Evolutionary conservation across 92 coral and sea anemone genomes (phyloP).

Genomic region (Epizoanthus fatuus): DNA sequence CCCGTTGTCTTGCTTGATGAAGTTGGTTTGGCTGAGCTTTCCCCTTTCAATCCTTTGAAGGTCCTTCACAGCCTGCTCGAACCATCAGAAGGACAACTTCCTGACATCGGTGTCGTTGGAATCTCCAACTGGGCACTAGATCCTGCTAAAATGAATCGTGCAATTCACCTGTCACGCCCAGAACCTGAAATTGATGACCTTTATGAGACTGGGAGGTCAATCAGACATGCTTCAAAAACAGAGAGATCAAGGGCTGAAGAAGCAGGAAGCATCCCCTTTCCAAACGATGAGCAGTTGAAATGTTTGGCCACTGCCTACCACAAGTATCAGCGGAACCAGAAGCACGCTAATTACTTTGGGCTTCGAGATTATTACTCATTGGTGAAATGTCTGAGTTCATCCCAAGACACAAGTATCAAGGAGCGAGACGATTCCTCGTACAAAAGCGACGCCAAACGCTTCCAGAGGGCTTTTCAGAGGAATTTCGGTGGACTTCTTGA

Average conservation of each 20-base stretch:
- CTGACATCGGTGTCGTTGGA: slow-evolving; percentile 30
- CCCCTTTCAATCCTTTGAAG: slow-evolving; percentile 7
- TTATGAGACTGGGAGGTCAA: slow-evolving; percentile 19
- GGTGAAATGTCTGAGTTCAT: slow-evolving; percentile 18
- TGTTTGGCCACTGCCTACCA: slow-evolving; percentile 18
- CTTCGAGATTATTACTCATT: slow-evolving; percentile 46
- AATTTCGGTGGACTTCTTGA: slow-evolving; percentile 25
- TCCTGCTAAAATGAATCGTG: slow-evolving; percentile 51
- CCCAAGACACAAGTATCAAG: not conserved
- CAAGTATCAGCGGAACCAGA: slow-evolving; percentile 20
- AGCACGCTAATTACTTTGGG: slow-evolving; percentile 34
- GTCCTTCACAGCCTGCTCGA: slow-evolving; percentile 35
- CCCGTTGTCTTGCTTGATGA: slow-evolving; percentile 43
- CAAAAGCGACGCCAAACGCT: not conserved
- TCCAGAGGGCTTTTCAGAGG: slow-evolving; percentile 25
- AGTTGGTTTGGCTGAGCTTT: slow-evolving; percentile 33
- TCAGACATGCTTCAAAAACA: slow-evolving; percentile 4
- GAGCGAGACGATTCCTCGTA: not conserved
- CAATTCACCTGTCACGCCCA: slow-evolving; percentile 44
- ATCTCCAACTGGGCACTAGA: slow-evolving; percentile 38
- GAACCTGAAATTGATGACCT: slow-evolving; percentile 25
- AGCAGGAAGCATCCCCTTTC: not conserved
- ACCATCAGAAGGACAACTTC: slow-evolving; percentile 8
- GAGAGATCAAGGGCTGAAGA: not conserved
- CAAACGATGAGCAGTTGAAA: slow-evolving; percentile 7